Evolutionary conservation across 1,140 invertebrate genomes (phyloP).

Genomic region (Trinorchestia longiramus): DNA sequence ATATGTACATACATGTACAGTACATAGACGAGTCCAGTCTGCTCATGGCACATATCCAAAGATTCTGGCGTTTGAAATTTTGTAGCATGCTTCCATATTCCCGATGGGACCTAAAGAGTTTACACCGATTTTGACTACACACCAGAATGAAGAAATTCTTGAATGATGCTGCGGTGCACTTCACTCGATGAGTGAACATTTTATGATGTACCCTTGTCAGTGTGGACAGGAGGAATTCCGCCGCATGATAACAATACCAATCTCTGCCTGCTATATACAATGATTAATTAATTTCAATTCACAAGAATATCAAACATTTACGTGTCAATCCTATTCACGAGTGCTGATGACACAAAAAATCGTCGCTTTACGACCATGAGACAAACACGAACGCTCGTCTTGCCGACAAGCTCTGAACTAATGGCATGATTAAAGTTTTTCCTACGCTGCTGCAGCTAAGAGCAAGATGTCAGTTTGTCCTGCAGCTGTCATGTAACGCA

Average conservation of each 20-base stretch:
- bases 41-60: neutral
- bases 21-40: neutral
- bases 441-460: neutral
- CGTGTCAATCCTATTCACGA: no score
- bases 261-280: no score
- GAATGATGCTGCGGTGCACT: neutral
- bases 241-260: neutral
- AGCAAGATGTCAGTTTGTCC: neutral
- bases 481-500: neutral
- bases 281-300: no score
- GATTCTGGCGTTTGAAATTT: neutral
- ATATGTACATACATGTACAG: no score
- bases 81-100: neutral
- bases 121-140: no score
- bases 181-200: neutral
- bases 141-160: neutral
- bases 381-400: no score
- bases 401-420: no score
- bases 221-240: neutral
- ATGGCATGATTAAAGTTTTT: neutral
- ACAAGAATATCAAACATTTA: no score
- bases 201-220: neutral
- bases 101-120: no score
- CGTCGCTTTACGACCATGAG: no score
- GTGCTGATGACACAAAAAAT: no score